Percentiles rank a stretch among this genome's conserved stretches.
These are phyloP conservation scores for Chamaea fasciata DNA, from an alignment of 2,113 vertebrate genomes.

Conservation along the genomic window DNA sequence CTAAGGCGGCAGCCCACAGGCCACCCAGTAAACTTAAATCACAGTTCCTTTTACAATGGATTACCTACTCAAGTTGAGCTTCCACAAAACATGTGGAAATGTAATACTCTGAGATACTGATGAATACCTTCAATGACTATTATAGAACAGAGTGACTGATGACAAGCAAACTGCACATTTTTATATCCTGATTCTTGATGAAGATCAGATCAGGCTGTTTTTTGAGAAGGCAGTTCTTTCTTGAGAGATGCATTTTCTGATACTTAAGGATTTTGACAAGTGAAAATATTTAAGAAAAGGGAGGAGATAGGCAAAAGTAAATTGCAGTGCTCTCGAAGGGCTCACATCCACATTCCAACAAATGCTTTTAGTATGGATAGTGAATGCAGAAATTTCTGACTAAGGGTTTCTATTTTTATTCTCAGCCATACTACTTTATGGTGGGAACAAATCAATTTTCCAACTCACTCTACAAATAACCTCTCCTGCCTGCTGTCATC, in stretches of 20 bases:
- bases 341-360: background rate
- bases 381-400: background rate
- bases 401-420: slow-evolving; percentile 28
- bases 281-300: background rate
- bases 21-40: background rate
- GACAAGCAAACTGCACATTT: background rate
- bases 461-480: background rate
- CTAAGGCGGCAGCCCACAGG: background rate
- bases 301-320: background rate
- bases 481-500: background rate
- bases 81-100: background rate
- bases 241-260: background rate
- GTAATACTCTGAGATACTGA: background rate
- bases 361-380: background rate
- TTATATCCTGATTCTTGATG: background rate
- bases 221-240: background rate
- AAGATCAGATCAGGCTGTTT: background rate
- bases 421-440: background rate
- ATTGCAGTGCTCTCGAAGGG: background rate
- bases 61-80: background rate
- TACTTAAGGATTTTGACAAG: background rate
- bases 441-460: slow-evolving; percentile 45
- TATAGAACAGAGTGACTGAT: background rate
- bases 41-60: background rate
- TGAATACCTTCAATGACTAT: background rate